Conservation (phyloP, 2,888 invertebrate genomes). For the Agapostemon virescens region DNA sequence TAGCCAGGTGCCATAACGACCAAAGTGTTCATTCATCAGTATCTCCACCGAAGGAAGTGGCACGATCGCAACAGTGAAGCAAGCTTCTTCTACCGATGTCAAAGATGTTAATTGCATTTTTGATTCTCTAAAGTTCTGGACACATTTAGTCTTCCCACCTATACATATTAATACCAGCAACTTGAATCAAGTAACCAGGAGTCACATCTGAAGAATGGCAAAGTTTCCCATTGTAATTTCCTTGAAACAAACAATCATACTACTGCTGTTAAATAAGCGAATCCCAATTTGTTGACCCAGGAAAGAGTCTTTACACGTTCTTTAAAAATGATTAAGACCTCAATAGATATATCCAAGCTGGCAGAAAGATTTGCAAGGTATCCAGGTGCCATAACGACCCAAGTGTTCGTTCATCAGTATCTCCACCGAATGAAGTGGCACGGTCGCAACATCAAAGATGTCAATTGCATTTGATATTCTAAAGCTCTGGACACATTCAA, state of each 20-base stretch:
- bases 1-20: neutral
- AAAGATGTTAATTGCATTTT: too few species aligned
- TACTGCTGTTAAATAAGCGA: neutral
- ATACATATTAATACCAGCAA: too few species aligned
- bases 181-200: too few species aligned
- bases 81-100: too few species aligned
- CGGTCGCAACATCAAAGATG: slow-evolving; percentile 35
- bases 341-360: neutral
- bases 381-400: neutral
- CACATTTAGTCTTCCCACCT: too few species aligned
- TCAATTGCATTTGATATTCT: too few species aligned
- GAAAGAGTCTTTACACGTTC: neutral
- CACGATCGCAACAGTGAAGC: slow-evolving; percentile 37
- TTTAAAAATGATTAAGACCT: slow-evolving; percentile 1
- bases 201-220: too few species aligned
- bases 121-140: too few species aligned
- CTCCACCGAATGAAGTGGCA: slow-evolving; percentile 1
- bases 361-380: neutral
- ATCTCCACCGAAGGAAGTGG: neutral
- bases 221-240: too few species aligned
- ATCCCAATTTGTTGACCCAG: neutral
- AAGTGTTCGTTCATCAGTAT: slow-evolving; percentile 4
- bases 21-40: neutral
- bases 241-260: too few species aligned
- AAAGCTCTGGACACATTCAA: too few species aligned